Conservation (phyloP, 1,140 invertebrate species). For the Maconellicoccus hirsutus region DNA sequence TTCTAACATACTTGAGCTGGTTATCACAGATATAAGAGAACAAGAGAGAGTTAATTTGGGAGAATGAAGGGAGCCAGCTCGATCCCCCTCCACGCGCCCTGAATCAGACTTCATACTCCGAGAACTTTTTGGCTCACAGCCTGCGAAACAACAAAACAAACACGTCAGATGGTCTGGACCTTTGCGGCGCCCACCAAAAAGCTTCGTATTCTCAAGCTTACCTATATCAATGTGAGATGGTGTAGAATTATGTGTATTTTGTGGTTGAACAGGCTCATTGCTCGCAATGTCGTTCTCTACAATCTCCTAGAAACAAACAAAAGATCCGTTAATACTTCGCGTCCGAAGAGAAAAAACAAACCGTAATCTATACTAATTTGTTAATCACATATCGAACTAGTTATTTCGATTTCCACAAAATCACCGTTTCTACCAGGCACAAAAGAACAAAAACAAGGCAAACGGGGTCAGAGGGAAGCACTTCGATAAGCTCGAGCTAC, state of each 20-base stretch:
- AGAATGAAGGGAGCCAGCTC: conserved; percentile 21
- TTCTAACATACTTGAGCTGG: conserved; percentile 22
- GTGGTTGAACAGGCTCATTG: conserved; percentile 2
- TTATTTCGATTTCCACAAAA: too few species aligned
- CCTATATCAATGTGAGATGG: conserved; percentile 17
- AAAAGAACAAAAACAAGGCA: too few species aligned
- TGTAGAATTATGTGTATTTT: conserved; percentile 4
- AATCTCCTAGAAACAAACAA: not conserved
- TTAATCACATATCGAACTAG: too few species aligned
- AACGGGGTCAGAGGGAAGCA: too few species aligned
- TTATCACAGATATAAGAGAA: conserved; percentile 20
- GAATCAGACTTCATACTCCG: conserved; percentile 20
- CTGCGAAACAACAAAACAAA: not conserved
- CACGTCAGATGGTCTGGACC: too few species aligned
- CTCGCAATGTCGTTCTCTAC: conserved; percentile 14
- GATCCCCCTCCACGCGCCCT: not conserved
- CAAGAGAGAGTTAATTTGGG: conserved; percentile 22
- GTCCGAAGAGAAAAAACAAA: too few species aligned
- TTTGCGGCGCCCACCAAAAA: too few species aligned
- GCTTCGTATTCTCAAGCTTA: too few species aligned
- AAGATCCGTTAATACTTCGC: not conserved
- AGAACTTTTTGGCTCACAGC: conserved; percentile 19
- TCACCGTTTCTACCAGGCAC: too few species aligned
- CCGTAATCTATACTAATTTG: too few species aligned
- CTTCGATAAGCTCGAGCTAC: too few species aligned